Percentiles rank a stretch among this genome's conserved stretches.
Conservation (phyloP, 1,140 invertebrate species). For the Bombus picipes region DNA sequence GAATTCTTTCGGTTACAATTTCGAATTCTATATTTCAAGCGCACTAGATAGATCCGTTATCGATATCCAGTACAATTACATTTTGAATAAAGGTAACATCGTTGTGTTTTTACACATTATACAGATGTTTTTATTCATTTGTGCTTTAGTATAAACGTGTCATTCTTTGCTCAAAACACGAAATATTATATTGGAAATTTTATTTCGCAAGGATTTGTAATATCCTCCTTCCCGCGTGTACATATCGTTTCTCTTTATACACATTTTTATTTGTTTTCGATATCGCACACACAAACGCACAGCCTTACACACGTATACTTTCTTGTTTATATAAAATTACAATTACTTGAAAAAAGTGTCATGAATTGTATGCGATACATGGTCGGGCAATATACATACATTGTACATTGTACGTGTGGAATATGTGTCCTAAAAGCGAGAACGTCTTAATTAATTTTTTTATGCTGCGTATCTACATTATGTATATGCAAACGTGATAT, state of each 20-base stretch:
- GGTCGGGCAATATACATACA: conserved; percentile 46
- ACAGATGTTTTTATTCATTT: conserved; percentile 68
- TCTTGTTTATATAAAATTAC: conserved; percentile 68
- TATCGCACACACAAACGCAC: conserved; percentile 31
- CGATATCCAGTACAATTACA: background rate
- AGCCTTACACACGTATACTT: conserved; percentile 49
- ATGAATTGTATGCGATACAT: conserved; percentile 40
- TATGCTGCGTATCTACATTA: conserved; percentile 36
- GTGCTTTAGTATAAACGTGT: conserved; percentile 67
- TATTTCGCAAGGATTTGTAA: conserved; percentile 16
- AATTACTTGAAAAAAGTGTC: conserved; percentile 66
- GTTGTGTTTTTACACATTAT: conserved; percentile 41
- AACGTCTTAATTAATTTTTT: conserved; percentile 43
- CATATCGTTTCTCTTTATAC: background rate
- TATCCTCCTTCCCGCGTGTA: background rate
- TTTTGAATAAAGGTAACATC: background rate
- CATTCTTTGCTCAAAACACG: conserved; percentile 49
- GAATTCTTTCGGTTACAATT: background rate
- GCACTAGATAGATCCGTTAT: background rate
- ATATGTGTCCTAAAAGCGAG: conserved; percentile 45
- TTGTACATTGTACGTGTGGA: conserved; percentile 31
- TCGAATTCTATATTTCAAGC: background rate
- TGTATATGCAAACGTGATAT: conserved; percentile 15
- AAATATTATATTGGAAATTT: conserved; percentile 41
- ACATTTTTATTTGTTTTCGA: background rate